Conservation (phyloP, 2,888 invertebrate species). For the Diarsia mendica region DNA sequence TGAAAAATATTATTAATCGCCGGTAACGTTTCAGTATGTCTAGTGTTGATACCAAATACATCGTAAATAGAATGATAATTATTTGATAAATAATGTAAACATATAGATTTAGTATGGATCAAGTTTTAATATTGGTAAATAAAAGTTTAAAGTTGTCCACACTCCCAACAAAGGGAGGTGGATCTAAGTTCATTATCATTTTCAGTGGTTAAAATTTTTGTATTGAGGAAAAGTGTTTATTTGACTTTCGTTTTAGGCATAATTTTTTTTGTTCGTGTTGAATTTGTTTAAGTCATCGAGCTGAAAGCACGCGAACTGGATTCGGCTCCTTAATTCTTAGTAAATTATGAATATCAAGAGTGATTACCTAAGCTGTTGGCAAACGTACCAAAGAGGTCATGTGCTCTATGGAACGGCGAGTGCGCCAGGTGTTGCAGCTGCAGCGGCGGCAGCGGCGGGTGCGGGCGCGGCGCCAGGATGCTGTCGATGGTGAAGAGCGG, state of each 20-base stretch:
- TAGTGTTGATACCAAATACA: background rate
- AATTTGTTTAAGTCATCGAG: background rate
- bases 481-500: conserved; percentile 96
- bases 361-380: conserved; percentile 72
- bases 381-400: conserved; percentile 95
- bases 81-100: background rate
- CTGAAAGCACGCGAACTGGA: background rate
- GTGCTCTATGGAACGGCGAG: conserved; percentile 92
- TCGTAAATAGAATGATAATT: background rate
- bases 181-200: background rate
- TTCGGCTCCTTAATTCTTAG: background rate
- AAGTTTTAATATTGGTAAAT: background rate
- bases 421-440: conserved; percentile 91
- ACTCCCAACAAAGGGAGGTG: background rate
- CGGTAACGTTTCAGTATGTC: background rate
- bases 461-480: conserved; percentile 94
- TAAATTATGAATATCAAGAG: conserved; percentile 8
- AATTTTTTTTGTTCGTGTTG: background rate
- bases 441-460: conserved; percentile 90
- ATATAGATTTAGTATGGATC: background rate
- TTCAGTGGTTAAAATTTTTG: background rate
- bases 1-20: background rate
- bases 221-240: background rate
- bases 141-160: background rate
- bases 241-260: background rate